Percentiles rank a stretch among this genome's conserved stretches.
phyloP scores from a whole-genome alignment of 2,113 vertebrate species.

The Dasyurus viverrinus region DNA sequence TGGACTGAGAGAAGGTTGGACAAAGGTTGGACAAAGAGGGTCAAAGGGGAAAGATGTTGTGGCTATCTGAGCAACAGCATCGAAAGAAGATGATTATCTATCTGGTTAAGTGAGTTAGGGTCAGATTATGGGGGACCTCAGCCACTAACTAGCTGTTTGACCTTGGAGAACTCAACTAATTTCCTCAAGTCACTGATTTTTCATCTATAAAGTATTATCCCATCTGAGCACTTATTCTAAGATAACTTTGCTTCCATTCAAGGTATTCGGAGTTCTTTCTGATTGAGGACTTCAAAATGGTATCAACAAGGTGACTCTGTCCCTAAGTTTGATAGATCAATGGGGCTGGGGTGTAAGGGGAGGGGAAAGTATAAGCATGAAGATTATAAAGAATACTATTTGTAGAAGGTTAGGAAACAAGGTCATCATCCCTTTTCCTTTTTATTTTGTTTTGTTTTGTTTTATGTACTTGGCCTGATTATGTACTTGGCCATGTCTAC shows the following conservation, averaged over 20 bases:
- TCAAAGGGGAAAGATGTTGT: not conserved
- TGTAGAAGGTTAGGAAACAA: not conserved
- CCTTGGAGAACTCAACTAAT: not conserved
- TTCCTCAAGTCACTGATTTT: not conserved
- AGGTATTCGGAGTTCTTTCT: not conserved
- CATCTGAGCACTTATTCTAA: not conserved
- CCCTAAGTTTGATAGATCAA: not conserved
- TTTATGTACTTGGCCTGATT: too few relatives aligned
- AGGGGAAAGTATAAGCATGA: not conserved
- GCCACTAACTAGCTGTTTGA: not conserved
- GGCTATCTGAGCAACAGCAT: not conserved
- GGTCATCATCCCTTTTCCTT: not conserved
- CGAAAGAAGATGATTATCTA: not conserved
- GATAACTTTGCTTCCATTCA: not conserved
- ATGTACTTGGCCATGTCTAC: not conserved
- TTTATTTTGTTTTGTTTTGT: not conserved
- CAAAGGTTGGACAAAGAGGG: not conserved
- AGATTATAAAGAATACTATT: not conserved
- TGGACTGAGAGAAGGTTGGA: not conserved
- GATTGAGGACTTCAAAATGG: not conserved
- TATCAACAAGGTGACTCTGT: not conserved
- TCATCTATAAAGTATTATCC: not conserved
- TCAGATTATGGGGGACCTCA: not conserved
- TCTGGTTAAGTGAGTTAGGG: not conserved
- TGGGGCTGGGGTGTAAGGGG: fast-evolving